These are phyloP conservation scores for Aromia moschata DNA, from an alignment of 2,888 invertebrate species.

Conservation along the genomic window DNA sequence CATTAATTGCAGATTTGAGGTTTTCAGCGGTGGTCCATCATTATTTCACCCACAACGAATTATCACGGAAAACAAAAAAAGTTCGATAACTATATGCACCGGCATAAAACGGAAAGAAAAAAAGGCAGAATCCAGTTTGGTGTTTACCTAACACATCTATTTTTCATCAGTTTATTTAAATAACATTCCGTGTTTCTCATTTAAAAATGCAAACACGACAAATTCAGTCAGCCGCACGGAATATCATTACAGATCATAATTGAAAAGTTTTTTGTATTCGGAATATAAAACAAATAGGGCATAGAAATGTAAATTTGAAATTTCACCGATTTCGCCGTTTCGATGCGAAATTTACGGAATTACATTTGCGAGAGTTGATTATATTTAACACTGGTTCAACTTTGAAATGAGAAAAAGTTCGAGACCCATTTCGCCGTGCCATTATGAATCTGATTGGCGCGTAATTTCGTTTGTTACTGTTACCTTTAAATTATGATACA, in stretches of 20 bases:
- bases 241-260: slow-evolving; percentile 4
- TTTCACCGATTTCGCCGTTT: neutral
- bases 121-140: too few species aligned
- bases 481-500: too few species aligned
- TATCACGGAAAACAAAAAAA: too few species aligned
- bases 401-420: slow-evolving; percentile 2
- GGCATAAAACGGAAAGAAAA: too few species aligned
- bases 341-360: slow-evolving; percentile 10
- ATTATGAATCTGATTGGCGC: too few species aligned
- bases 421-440: neutral
- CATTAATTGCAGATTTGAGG: too few species aligned
- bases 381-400: slow-evolving; percentile 1
- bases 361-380: slow-evolving; percentile 7
- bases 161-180: neutral
- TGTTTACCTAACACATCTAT: too few species aligned
- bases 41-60: too few species aligned
- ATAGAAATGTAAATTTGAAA: slow-evolving; percentile 13
- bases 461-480: too few species aligned
- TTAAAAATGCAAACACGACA: slow-evolving; percentile 5
- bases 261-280: slow-evolving; percentile 9
- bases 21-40: too few species aligned
- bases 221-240: neutral
- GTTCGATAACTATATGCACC: too few species aligned
- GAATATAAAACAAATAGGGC: slow-evolving; percentile 3
- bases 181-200: slow-evolving; percentile 3